Evolutionary conservation across 2,113 vertebrate genomes (phyloP).

Genomic region (human): DNA sequence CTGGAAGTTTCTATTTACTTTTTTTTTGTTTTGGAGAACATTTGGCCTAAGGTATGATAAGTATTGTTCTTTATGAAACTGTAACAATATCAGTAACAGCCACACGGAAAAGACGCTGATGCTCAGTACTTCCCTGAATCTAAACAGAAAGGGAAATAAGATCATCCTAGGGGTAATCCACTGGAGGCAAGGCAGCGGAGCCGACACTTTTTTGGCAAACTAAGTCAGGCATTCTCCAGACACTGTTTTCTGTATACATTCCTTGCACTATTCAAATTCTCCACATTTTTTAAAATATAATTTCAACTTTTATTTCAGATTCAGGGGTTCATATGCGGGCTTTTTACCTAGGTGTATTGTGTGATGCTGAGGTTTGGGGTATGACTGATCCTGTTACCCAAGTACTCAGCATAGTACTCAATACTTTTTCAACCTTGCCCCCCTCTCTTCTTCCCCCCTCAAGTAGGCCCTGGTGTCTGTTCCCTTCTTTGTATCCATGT

Average conservation of each 20-base stretch:
- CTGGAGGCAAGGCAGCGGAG: not conserved
- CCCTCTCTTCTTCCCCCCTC: no score
- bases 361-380: no score
- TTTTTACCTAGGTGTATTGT: no score
- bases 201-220: not conserved
- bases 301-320: no score
- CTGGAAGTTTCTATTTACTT: not conserved
- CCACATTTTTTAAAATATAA: not conserved
- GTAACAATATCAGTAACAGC: not conserved
- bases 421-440: no score
- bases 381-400: no score
- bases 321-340: no score
- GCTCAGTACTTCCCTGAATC: not conserved
- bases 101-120: not conserved
- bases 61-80: not conserved
- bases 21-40: not conserved
- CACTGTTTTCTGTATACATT: not conserved
- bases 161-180: not conserved
- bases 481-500: no score
- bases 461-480: no score
- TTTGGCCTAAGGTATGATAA: not conserved
- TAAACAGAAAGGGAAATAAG: not conserved
- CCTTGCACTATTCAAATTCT: not conserved
- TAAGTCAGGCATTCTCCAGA: not conserved
- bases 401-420: no score